phyloP scores from a whole-genome alignment of 2,113 vertebrate species.

The Cheirogaleus medius region DNA sequence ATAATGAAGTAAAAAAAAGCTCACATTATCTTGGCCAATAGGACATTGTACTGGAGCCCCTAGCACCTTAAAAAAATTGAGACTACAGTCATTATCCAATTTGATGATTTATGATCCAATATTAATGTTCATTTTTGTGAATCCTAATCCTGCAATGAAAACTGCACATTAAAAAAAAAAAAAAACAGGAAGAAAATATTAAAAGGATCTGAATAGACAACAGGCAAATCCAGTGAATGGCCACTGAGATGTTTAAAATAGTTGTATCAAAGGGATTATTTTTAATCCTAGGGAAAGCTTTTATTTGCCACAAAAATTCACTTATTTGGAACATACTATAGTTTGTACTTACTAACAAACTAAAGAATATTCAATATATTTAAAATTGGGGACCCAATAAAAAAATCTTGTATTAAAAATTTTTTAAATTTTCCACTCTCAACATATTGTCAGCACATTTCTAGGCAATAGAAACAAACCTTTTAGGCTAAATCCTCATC shows the following conservation, averaged over 20 bases:
- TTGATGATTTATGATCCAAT: neutral
- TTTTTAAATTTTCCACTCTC: neutral
- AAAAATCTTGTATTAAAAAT: neutral
- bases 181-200: neutral
- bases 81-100: neutral
- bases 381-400: neutral
- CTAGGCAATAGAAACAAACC: neutral
- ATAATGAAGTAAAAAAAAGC: neutral
- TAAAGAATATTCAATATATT: neutral
- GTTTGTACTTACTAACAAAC: neutral
- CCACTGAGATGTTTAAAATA: neutral
- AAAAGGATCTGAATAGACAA: neutral
- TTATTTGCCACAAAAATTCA: neutral
- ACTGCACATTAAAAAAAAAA: neutral
- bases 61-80: neutral
- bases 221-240: neutral
- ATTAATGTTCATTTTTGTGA: neutral
- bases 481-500: neutral
- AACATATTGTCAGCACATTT: neutral
- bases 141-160: neutral
- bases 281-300: neutral
- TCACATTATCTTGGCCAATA: neutral
- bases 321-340: neutral
- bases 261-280: neutral
- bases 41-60: neutral